These are phyloP conservation scores for Polypterus senegalus DNA, from an alignment of 2,113 vertebrate species.

Conservation along the genomic window DNA sequence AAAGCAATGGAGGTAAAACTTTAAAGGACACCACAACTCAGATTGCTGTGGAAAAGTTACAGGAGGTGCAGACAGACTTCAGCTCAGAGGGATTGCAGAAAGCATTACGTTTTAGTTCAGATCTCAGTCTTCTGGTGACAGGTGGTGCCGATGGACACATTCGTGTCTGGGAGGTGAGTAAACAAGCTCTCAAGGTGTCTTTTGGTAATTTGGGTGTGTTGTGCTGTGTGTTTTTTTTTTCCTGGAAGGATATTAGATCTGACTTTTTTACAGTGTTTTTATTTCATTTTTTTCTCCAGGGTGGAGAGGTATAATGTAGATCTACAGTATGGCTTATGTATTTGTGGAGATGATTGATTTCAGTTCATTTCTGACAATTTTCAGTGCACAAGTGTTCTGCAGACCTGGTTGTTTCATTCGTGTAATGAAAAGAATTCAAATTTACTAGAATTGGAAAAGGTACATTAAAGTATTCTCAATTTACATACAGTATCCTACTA, in stretches of 20 bases:
- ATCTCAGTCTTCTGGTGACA: conserved; percentile 64
- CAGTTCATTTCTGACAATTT: neutral
- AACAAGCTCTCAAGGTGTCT: too few species aligned
- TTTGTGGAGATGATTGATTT: too few species aligned
- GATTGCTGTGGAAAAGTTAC: conserved; percentile 54
- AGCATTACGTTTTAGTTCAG: conserved; percentile 66
- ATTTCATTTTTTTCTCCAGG: too few species aligned
- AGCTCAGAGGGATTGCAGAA: conserved; percentile 79
- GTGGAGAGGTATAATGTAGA: neutral
- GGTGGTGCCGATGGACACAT: conserved; percentile 76
- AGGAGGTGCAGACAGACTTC: conserved; percentile 65
- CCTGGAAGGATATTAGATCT: too few species aligned
- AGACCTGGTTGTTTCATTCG: neutral
- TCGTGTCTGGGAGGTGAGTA: conserved; percentile 75
- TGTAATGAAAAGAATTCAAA: neutral
- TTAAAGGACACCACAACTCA: conserved; percentile 37
- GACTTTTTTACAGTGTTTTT: too few species aligned
- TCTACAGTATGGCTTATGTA: neutral
- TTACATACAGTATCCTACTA: conserved; percentile 62
- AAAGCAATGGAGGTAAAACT: conserved; percentile 14
- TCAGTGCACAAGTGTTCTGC: too few species aligned
- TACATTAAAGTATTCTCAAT: neutral
- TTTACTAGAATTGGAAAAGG: neutral
- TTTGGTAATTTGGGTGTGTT: too few species aligned
- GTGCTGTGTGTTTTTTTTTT: too few species aligned